Conservation (phyloP, 1,140 invertebrate species). For the Halesus radiatus region DNA sequence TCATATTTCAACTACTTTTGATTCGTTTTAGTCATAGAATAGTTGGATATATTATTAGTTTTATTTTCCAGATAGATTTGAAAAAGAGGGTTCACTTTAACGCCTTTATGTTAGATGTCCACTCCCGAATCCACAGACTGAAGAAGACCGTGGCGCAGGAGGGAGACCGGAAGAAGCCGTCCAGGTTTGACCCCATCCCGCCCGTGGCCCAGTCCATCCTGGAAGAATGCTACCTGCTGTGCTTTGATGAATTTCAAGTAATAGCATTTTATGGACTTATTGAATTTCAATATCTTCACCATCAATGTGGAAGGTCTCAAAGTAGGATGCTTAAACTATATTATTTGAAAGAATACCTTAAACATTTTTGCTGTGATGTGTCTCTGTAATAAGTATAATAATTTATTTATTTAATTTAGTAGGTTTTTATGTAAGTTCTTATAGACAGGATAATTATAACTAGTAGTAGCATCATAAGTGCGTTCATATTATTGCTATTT, state of each 20-base stretch:
- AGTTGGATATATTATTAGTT: neutral
- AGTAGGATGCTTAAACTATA: no score
- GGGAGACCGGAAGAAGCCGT: conserved; percentile 76
- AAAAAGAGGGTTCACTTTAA: conserved; percentile 96
- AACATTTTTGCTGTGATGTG: no score
- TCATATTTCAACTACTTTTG: neutral
- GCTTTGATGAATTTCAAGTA: conserved; percentile 99
- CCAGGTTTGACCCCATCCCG: conserved; percentile 94
- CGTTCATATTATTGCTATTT: no score
- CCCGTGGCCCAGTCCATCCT: conserved; percentile 92
- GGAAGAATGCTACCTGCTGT: conserved; percentile 91
- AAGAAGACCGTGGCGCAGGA: conserved; percentile 78
- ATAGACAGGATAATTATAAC: no score
- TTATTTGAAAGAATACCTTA: no score
- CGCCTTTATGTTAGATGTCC: conserved; percentile 97
- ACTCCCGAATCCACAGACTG: conserved; percentile 86
- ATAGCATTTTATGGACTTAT: no score
- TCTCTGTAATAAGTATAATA: no score
- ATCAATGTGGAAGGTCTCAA: no score
- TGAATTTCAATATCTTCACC: no score
- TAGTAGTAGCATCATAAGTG: no score
- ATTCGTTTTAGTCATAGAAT: neutral
- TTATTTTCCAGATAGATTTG: conserved; percentile 67
- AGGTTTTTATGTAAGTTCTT: no score
- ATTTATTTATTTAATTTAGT: no score